Percentiles rank a stretch among this genome's conserved stretches.
Evolutionary conservation across 2,888 invertebrate species (phyloP).

Genomic region (Phania funesta): DNA sequence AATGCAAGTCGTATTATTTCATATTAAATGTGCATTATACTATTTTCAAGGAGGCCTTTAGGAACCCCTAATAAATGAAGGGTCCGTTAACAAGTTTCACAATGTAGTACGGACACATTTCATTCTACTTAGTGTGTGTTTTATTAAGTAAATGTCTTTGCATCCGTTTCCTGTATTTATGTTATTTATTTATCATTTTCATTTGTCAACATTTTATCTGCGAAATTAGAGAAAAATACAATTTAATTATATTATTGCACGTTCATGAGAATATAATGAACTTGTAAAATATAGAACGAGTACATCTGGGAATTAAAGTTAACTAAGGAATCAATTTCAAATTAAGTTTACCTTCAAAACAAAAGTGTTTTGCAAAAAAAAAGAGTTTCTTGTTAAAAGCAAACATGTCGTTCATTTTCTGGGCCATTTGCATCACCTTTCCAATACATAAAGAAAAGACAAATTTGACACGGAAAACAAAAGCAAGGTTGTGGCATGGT

Average conservation of each 20-base stretch:
- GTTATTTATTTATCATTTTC: neutral
- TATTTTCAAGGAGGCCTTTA: too few relatives aligned
- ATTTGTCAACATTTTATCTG: neutral
- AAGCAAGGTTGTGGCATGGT: too few relatives aligned
- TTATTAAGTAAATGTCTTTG: constrained; percentile 22
- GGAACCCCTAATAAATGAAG: too few relatives aligned
- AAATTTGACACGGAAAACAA: too few relatives aligned
- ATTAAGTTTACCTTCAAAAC: neutral
- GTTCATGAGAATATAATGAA: constrained; percentile 40
- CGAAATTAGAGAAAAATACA: neutral
- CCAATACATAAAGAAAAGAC: too few relatives aligned
- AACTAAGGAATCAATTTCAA: neutral
- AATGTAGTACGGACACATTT: neutral
- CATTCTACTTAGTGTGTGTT: neutral
- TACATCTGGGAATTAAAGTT: neutral
- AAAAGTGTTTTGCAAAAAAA: too few relatives aligned
- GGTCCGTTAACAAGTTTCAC: too few relatives aligned
- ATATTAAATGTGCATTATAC: too few relatives aligned
- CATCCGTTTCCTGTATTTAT: constrained; percentile 64
- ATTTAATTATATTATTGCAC: neutral
- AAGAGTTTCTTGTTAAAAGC: too few relatives aligned
- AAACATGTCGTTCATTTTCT: too few relatives aligned
- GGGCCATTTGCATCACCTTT: too few relatives aligned
- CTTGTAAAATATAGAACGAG: constrained; percentile 14
- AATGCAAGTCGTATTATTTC: too few relatives aligned